Evolutionary conservation across 2,113 vertebrate genomes (phyloP).

Genomic region (Alces alces): DNA sequence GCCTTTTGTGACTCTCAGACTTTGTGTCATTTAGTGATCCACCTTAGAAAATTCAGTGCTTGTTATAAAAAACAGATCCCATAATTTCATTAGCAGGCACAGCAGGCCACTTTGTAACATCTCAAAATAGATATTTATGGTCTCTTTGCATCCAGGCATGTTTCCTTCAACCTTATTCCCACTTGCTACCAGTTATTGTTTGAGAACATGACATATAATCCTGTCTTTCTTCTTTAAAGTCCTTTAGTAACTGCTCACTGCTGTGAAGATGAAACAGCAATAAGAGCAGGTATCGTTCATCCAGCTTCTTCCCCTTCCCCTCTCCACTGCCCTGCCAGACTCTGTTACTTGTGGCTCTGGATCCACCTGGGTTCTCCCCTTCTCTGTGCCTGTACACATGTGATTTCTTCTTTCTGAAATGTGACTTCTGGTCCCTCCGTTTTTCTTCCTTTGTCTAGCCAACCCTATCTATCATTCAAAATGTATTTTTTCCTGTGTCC

Average conservation of each 20-base stretch:
- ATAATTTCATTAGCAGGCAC: not conserved
- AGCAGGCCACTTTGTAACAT: slow-evolving; percentile 2
- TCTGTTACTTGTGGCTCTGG: not conserved
- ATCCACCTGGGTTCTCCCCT: not conserved
- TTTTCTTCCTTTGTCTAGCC: not conserved
- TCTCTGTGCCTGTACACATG: not conserved
- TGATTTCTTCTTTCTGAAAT: not conserved
- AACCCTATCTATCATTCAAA: not conserved
- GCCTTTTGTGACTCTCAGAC: not conserved
- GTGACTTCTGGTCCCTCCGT: not conserved
- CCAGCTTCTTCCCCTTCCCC: not conserved
- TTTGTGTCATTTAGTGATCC: not conserved
- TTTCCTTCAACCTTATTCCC: not conserved
- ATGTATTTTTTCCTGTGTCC: not conserved
- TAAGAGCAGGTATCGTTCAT: not conserved
- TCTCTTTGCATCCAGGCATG: not conserved
- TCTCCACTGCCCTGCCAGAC: not conserved
- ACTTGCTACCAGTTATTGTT: not conserved
- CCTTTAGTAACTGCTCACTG: not conserved
- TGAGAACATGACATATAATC: not conserved
- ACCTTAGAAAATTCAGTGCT: not conserved
- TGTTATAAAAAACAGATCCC: not conserved
- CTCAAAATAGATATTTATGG: not conserved
- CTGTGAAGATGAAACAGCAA: not conserved
- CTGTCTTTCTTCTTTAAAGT: not conserved